Conservation (phyloP, 2,113 vertebrate genomes). For the Nothoprocta pentlandii region DNA sequence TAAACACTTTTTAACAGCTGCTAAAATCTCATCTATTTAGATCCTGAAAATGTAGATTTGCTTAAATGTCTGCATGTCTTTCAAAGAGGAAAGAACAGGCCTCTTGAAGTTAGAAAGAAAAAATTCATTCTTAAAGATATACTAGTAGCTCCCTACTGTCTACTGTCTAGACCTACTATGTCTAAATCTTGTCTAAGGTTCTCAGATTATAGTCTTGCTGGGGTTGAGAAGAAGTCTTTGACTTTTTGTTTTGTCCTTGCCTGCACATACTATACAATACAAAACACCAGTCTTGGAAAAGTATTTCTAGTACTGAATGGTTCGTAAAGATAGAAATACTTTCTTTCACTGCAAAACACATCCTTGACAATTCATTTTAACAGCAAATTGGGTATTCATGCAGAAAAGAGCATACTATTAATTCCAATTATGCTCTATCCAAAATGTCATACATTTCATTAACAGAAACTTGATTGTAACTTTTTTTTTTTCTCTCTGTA, state of each 20-base stretch:
- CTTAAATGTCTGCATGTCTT: background rate
- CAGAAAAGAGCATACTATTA: background rate
- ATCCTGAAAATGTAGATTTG: background rate
- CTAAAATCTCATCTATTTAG: background rate
- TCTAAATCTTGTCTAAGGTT: background rate
- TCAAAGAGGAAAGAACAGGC: background rate
- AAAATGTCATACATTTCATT: background rate
- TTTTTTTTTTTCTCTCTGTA: too few relatives aligned
- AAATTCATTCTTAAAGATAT: background rate
- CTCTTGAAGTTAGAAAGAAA: background rate
- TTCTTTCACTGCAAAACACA: background rate
- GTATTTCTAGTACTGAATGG: background rate
- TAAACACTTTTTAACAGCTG: background rate
- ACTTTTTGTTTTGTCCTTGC: background rate
- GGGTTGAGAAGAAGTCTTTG: background rate
- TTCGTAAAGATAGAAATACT: background rate
- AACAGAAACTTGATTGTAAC: background rate
- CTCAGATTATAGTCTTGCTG: background rate
- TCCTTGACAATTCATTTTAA: background rate
- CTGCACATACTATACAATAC: background rate
- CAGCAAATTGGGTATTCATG: too few relatives aligned
- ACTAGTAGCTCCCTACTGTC: background rate
- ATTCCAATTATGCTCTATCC: background rate
- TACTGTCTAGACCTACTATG: too few relatives aligned
- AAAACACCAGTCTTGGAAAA: background rate